phyloP scores from a whole-genome alignment of 2,888 invertebrate species.

The Pandemis heparana region DNA sequence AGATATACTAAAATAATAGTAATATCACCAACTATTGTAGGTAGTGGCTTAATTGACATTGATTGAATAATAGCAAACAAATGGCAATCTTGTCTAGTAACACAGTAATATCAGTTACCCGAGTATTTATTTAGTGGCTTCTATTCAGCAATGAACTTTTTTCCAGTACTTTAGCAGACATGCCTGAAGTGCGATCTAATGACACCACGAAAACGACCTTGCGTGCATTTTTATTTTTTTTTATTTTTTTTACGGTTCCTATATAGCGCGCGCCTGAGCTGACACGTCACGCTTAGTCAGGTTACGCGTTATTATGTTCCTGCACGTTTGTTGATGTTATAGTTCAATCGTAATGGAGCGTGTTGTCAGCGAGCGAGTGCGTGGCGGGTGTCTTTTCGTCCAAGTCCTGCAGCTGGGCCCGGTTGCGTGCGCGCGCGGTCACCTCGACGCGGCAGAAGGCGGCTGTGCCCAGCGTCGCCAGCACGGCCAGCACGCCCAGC shows the following conservation, averaged over 20 bases:
- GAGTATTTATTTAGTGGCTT: no score
- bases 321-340: background rate
- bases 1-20: no score
- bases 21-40: no score
- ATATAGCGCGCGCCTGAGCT: background rate
- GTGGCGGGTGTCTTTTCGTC: constrained; percentile 69
- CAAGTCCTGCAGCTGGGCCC: constrained; percentile 59
- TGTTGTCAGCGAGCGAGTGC: constrained; percentile 72
- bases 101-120: no score
- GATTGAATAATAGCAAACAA: no score
- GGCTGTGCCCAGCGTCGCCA: constrained; percentile 90
- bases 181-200: no score
- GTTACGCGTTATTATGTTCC: background rate
- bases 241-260: background rate
- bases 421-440: constrained; percentile 69
- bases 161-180: no score
- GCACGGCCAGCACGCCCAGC: constrained; percentile 88
- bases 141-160: no score
- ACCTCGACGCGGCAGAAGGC: constrained; percentile 93
- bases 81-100: no score
- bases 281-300: background rate
- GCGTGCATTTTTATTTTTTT: background rate
- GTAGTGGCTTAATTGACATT: no score
- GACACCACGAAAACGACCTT: no score
- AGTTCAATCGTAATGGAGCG: constrained; percentile 74